These are phyloP conservation scores for Turnix velox DNA, from an alignment of 2,113 vertebrate species.

Conservation along the genomic window DNA sequence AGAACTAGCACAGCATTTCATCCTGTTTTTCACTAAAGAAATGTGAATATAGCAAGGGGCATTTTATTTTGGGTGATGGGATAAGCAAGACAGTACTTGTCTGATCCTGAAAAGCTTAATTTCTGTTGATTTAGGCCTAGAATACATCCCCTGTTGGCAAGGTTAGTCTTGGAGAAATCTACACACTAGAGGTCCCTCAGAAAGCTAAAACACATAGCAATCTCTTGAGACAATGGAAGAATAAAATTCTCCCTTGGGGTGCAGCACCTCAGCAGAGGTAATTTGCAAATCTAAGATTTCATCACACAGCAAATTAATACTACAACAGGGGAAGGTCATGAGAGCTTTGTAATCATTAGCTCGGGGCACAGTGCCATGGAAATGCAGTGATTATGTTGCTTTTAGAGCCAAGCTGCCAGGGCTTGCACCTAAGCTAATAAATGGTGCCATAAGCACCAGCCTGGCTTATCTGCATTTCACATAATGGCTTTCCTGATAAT, in stretches of 20 bases:
- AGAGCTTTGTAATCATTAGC: neutral
- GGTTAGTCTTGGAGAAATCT: neutral
- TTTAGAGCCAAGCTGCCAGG: neutral
- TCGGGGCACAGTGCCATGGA: neutral
- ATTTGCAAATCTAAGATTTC: neutral
- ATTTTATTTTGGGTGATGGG: slow-evolving; percentile 1
- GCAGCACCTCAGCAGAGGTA: neutral
- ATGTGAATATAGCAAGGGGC: neutral
- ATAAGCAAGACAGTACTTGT: neutral
- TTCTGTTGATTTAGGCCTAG: neutral
- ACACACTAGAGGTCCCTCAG: neutral
- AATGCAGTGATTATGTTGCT: neutral
- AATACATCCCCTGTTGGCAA: neutral
- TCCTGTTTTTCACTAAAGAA: slow-evolving; percentile 14
- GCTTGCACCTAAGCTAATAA: neutral
- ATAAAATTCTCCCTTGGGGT: neutral
- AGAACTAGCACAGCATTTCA: neutral
- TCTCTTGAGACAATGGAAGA: neutral
- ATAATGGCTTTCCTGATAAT: neutral
- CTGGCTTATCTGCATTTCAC: neutral
- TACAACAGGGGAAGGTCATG: neutral
- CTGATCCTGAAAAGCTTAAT: neutral
- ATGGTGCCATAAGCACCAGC: neutral
- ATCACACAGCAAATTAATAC: neutral
- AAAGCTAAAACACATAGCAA: neutral